A percentile compares a stretch with the other conserved stretches of the same genome.
Evolutionary conservation across 2,113 vertebrate genomes (phyloP).

Genomic region (Fulica atra): DNA sequence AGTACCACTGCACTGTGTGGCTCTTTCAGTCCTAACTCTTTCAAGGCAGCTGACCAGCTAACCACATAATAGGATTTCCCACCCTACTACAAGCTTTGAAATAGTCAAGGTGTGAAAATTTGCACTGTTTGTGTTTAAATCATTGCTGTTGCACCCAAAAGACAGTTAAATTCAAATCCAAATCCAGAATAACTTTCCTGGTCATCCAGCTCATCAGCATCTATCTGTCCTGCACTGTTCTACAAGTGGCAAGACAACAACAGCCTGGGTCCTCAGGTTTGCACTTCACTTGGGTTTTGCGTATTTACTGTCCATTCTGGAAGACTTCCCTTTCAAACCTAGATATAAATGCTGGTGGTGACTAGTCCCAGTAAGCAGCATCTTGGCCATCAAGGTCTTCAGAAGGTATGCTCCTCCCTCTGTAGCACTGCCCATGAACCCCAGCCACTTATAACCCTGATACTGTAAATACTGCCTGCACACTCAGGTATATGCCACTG

Average conservation of each 20-base stretch:
- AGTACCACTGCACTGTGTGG: neutral
- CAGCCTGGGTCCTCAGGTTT: neutral
- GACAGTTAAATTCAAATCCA: neutral
- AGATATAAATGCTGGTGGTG: neutral
- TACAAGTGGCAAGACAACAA: neutral
- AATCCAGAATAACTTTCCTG: neutral
- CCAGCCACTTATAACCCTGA: neutral
- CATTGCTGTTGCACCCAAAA: neutral
- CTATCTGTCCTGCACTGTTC: neutral
- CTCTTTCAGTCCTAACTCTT: neutral
- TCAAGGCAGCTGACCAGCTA: constrained; percentile 38
- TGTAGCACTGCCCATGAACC: neutral
- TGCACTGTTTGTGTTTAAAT: neutral
- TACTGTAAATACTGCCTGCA: neutral
- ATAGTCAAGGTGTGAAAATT: neutral
- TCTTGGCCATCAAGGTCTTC: neutral
- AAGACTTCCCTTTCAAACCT: neutral
- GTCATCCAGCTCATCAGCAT: neutral
- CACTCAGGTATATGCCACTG: neutral
- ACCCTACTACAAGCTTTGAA: neutral
- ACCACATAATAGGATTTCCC: constrained; percentile 7
- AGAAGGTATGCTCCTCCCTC: neutral
- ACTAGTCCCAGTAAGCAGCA: neutral
- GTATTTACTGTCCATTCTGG: neutral
- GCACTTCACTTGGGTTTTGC: neutral